These are phyloP conservation scores for Dermolepida albohirtum DNA, from an alignment of 2,888 invertebrate genomes.

Conservation along the genomic window DNA sequence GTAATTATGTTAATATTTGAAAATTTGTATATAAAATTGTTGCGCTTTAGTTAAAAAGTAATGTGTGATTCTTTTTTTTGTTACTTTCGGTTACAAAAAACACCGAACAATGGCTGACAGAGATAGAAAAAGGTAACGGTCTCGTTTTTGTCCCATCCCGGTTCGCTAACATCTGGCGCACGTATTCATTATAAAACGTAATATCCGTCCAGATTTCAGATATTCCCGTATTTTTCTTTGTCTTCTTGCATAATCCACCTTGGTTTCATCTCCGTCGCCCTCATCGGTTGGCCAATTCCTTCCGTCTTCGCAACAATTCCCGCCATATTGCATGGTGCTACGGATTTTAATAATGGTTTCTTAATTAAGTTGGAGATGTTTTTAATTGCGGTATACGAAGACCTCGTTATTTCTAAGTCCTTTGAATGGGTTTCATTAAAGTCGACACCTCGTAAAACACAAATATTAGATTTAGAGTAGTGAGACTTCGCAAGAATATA, in stretches of 20 bases:
- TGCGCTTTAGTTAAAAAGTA: too few species aligned
- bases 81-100: not conserved
- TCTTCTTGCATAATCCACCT: constrained; percentile 54
- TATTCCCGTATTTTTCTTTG: constrained; percentile 59
- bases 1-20: too few species aligned
- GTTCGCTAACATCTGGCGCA: constrained; percentile 56
- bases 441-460: constrained; percentile 64
- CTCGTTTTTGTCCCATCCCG: constrained; percentile 31
- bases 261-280: constrained; percentile 45
- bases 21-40: too few species aligned
- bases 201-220: constrained; percentile 60
- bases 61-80: too few species aligned
- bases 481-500: not conserved
- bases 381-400: constrained; percentile 63
- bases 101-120: not conserved
- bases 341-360: constrained; percentile 65
- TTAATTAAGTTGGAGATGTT: constrained; percentile 66
- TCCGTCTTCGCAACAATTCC: constrained; percentile 51
- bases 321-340: constrained; percentile 57
- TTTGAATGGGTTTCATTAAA: constrained; percentile 63
- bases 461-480: constrained; percentile 19
- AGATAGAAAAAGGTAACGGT: constrained; percentile 10
- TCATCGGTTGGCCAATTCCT: constrained; percentile 32
- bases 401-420: constrained; percentile 62
- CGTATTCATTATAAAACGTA: constrained; percentile 62